Conservation (phyloP, 2,888 invertebrate genomes). For the Cryptocheilus praepositus region DNA sequence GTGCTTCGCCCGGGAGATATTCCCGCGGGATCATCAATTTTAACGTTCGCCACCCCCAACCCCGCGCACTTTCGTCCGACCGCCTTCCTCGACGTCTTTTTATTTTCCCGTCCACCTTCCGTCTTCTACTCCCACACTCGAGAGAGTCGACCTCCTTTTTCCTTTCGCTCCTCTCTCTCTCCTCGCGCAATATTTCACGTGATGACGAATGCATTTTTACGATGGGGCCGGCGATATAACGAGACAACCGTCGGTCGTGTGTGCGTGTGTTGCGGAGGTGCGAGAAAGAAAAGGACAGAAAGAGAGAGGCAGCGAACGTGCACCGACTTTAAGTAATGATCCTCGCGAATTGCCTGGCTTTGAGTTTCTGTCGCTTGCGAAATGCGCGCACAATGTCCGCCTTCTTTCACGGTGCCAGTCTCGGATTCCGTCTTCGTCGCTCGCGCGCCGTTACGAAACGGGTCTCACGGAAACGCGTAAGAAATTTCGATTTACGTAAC, state of each 20-base stretch:
- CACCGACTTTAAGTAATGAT: slow-evolving; percentile 24
- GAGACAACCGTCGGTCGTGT: too few species aligned
- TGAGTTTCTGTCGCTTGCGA: slow-evolving; percentile 13
- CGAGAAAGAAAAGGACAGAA: too few species aligned
- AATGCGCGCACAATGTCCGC: slow-evolving; percentile 3
- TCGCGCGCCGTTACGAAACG: too few species aligned
- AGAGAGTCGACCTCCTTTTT: slow-evolving; percentile 13
- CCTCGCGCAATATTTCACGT: slow-evolving; percentile 1
- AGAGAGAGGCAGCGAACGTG: not conserved
- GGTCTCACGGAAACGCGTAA: too few species aligned
- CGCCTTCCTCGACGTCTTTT: slow-evolving; percentile 36
- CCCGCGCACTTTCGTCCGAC: slow-evolving; percentile 23
- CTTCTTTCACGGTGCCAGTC: slow-evolving; percentile 1
- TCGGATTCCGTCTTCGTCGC: too few species aligned
- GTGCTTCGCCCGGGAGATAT: slow-evolving; percentile 48
- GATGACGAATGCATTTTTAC: slow-evolving; percentile 3
- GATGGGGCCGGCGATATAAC: not conserved
- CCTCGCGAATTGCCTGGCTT: slow-evolving; percentile 18
- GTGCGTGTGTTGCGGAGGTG: too few species aligned
- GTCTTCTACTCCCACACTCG: slow-evolving; percentile 3
- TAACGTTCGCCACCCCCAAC: slow-evolving; percentile 40
- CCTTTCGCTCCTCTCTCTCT: slow-evolving; percentile 9
- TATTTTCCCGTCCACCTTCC: slow-evolving; percentile 20
- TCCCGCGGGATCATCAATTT: slow-evolving; percentile 54
- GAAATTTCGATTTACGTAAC: too few species aligned